Evolutionary conservation across 1,140 invertebrate species (phyloP).

Genomic region (Atta cephalotes): DNA sequence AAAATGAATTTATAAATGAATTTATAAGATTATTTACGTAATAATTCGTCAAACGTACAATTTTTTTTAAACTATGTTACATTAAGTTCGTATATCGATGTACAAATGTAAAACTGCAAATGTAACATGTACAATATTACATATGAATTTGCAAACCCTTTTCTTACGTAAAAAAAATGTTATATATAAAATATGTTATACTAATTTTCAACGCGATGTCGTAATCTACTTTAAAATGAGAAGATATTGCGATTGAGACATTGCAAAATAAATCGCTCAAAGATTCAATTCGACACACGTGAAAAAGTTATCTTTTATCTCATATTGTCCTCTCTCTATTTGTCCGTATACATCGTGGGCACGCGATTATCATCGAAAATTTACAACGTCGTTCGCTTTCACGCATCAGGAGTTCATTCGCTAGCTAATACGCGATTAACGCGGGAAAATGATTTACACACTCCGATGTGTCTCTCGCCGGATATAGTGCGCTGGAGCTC

Average conservation of each 20-base stretch:
- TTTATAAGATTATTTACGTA: no score
- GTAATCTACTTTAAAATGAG: not conserved
- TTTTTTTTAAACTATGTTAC: no score
- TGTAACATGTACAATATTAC: no score
- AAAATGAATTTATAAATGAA: no score
- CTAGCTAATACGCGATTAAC: constrained; percentile 20
- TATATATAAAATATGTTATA: not conserved
- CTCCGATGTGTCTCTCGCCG: not conserved
- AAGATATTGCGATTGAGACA: not conserved
- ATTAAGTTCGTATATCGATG: no score
- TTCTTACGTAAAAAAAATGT: no score
- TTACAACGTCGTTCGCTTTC: constrained; percentile 21
- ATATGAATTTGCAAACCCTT: no score
- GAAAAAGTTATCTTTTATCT: not conserved
- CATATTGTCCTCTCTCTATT: not conserved
- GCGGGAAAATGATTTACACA: constrained; percentile 42
- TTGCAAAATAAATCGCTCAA: not conserved
- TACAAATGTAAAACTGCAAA: no score
- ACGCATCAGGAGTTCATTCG: not conserved
- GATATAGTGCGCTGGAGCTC: not conserved
- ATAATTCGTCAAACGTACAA: no score
- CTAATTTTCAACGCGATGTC: not conserved
- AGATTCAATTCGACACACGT: not conserved
- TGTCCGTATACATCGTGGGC: not conserved
- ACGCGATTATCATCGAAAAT: constrained; percentile 26